A percentile compares a stretch with the other conserved stretches of the same genome.
phyloP scores from a whole-genome alignment of 2,888 invertebrate genomes.

The Drosophila dives region DNA sequence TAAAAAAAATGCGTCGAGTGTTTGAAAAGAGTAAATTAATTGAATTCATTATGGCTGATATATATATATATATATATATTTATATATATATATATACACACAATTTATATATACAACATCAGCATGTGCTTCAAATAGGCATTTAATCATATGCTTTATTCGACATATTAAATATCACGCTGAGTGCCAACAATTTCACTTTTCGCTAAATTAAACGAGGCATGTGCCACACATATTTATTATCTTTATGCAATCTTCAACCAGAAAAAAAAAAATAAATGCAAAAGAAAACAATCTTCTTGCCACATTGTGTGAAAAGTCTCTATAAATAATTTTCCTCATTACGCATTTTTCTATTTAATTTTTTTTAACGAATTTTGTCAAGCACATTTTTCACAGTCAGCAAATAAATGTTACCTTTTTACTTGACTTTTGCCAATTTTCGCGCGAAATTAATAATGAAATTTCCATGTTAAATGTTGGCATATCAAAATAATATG shows the following conservation, averaged over 20 bases:
- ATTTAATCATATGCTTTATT: slow-evolving; percentile 65
- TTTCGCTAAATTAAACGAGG: slow-evolving; percentile 20
- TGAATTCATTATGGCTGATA: slow-evolving; percentile 75
- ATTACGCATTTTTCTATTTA: not conserved
- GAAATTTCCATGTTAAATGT: not conserved
- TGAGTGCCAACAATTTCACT: slow-evolving; percentile 33
- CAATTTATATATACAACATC: slow-evolving; percentile 15
- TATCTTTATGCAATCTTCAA: slow-evolving; percentile 12
- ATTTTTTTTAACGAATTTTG: not conserved
- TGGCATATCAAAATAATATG: not conserved
- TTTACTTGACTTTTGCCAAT: not conserved
- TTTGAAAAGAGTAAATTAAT: slow-evolving; percentile 74
- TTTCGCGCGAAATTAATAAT: slow-evolving; percentile 8
- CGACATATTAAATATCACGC: slow-evolving; percentile 50
- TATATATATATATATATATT: slow-evolving; percentile 46
- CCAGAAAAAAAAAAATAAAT: not conserved
- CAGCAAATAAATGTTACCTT: not conserved
- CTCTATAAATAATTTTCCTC: not conserved
- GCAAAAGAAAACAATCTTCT: not conserved
- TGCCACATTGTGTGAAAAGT: not conserved
- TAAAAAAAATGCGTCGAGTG: slow-evolving; percentile 33
- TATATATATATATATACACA: slow-evolving; percentile 14
- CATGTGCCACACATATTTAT: slow-evolving; percentile 30
- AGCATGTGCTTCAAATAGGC: slow-evolving; percentile 50
- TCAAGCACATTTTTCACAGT: not conserved